phyloP scores from a whole-genome alignment of 2,797 vertebrate genomes.

The Graptemys geographica region DNA sequence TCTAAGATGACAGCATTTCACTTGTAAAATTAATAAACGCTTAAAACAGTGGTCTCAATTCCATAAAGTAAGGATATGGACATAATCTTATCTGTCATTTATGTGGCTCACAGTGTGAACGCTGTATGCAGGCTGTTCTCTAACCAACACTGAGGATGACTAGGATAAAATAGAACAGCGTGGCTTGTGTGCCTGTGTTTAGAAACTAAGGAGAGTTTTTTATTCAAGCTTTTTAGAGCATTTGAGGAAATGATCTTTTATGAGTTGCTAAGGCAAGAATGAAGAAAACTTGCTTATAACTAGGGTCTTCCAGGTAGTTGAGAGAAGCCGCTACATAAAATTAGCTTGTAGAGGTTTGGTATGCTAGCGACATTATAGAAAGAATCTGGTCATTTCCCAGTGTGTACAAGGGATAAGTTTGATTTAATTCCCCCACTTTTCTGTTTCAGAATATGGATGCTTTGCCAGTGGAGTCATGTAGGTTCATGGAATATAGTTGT shows the following conservation, averaged over 20 bases:
- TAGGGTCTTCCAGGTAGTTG: not conserved
- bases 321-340: not conserved
- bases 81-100: not conserved
- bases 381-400: too few species aligned
- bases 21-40: not conserved
- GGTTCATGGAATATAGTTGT: not conserved
- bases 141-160: not conserved
- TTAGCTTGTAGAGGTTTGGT: not conserved
- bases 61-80: not conserved
- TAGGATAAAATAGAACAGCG: not conserved
- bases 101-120: not conserved
- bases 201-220: too few species aligned
- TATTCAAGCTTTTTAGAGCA: not conserved
- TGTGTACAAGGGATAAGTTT: not conserved
- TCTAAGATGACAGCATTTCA: not conserved
- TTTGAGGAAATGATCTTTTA: too few species aligned
- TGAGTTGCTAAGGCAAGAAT: not conserved
- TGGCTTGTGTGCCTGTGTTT: not conserved
- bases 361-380: not conserved
- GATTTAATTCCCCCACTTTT: not conserved
- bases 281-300: not conserved
- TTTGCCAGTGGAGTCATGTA: not conserved
- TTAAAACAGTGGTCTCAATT: not conserved
- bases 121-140: too few species aligned
- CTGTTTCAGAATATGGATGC: not conserved